Evolutionary conservation across 2,888 invertebrate species (phyloP).

Genomic region (Brachypterus glaber): DNA sequence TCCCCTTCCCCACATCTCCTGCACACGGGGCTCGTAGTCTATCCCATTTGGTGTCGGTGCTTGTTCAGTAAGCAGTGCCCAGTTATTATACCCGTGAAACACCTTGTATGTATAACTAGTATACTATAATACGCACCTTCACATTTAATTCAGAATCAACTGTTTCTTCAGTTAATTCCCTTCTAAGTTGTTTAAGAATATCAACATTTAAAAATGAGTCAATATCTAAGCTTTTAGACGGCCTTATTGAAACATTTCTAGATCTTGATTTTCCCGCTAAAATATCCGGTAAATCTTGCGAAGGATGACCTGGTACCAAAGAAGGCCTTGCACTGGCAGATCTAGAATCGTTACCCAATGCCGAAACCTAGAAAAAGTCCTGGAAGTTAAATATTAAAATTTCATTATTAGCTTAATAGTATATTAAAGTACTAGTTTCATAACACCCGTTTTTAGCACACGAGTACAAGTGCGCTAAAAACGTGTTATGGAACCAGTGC

Average conservation of each 20-base stretch:
- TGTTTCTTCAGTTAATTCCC: constrained; percentile 57
- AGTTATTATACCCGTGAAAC: no score
- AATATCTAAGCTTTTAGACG: constrained; percentile 24
- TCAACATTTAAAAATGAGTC: constrained; percentile 49
- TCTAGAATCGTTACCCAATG: constrained; percentile 47
- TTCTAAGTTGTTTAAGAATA: constrained; percentile 53
- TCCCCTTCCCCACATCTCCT: no score
- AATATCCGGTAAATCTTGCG: constrained; percentile 16
- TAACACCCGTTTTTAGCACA: no score
- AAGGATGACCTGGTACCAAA: constrained; percentile 43
- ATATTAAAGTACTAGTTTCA: no score
- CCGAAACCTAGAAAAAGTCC: constrained; percentile 23
- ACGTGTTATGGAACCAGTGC: no score
- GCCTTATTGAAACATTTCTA: constrained; percentile 7
- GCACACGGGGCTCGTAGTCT: no score
- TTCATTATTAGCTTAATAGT: no score
- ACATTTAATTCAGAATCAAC: constrained; percentile 61
- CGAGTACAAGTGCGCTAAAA: no score
- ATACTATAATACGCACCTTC: constrained; percentile 42
- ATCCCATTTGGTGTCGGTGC: no score
- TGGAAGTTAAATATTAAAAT: no score
- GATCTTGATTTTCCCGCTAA: constrained; percentile 12
- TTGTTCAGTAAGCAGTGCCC: no score
- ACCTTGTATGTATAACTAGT: not conserved
- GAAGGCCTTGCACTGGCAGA: constrained; percentile 60